A percentile compares a stretch with the other conserved stretches of the same genome.
phyloP scores from a whole-genome alignment of 2,797 vertebrate species.

The Momotus momota region DNA sequence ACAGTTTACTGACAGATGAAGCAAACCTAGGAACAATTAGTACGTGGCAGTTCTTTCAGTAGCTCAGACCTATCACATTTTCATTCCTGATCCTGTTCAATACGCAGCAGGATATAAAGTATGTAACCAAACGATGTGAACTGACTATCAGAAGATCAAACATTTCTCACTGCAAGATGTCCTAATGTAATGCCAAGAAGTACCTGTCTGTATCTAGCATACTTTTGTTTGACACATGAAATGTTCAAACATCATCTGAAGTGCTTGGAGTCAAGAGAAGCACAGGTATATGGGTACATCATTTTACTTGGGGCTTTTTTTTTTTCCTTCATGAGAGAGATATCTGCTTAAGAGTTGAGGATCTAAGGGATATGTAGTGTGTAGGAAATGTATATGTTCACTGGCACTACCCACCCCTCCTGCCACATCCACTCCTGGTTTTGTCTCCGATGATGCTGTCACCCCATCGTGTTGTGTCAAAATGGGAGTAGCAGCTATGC shows the following conservation, averaged over 20 bases:
- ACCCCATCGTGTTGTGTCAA: neutral
- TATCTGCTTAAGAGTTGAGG: neutral
- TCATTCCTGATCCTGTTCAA: neutral
- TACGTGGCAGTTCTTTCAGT: neutral
- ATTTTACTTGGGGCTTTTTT: neutral
- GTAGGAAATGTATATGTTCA: neutral
- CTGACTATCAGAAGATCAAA: conserved; percentile 38
- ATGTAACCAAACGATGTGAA: neutral
- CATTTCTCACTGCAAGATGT: conserved; percentile 14
- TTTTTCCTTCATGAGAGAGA: neutral
- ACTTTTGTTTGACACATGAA: conserved; percentile 26
- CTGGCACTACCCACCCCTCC: neutral
- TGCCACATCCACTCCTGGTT: neutral
- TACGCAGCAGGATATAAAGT: conserved; percentile 9
- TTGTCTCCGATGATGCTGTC: neutral
- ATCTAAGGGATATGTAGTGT: neutral
- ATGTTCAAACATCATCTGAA: neutral
- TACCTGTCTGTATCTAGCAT: neutral
- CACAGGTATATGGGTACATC: neutral
- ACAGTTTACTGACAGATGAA: neutral
- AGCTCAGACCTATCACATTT: neutral
- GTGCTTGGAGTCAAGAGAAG: conserved; percentile 4
- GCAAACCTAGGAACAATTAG: neutral
- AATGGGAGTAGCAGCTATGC: neutral
- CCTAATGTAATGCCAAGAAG: neutral